Base-by-base conservation (phyloP, 1,140 invertebrate genomes). In the Zaprionus davidi region DNA sequence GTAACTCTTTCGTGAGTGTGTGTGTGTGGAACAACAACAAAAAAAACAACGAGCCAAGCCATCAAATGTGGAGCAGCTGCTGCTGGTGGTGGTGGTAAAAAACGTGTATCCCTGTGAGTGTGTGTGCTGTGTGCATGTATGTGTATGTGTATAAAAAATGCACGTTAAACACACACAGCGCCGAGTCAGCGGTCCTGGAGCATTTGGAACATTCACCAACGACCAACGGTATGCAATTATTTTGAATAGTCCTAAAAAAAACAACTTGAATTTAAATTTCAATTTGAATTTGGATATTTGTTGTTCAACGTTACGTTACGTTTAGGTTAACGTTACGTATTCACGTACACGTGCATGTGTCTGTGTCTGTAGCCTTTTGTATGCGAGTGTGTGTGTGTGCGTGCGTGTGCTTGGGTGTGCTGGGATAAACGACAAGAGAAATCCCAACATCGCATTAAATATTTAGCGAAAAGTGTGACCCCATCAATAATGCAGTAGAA, bases 91-190 rank as follows among this genome's bases (percentile, higher is more conserved):
- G 75, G 73, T 62, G 41, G 41, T 46, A 46, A 78, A 44, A 78
- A 77, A 58, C 62, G 53, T 15, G 57, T 59, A 78, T 68, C 28
- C 66, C 34, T 60, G 71, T 60, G 69, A 68, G 72, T 51, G n/a
- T 17, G 24, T 53, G 13, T 3, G 57, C 60, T 49, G 38, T 63
- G 78, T 68, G 55, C 58, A 51, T 64, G 75, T 76, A 64, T 59
- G 68, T 71, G 76, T 51, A 5, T 11, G 4, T 79, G 64, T 70
- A 58, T 28, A 60, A 68, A 92, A 92, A 82, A 92, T 92, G 91
- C 91, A 92, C 78, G 91, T 92, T 79, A 92, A 92, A 92, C 87
- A 92, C 72, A 91, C 87, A 76, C 91, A 92, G 79, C 81, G 91
- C 53, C 85, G 91, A 90, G 91, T 92, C 74, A 92, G 91, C 81